Evolutionary conservation across 2,113 vertebrate species (phyloP).

Genomic region (Lycaon pictus): DNA sequence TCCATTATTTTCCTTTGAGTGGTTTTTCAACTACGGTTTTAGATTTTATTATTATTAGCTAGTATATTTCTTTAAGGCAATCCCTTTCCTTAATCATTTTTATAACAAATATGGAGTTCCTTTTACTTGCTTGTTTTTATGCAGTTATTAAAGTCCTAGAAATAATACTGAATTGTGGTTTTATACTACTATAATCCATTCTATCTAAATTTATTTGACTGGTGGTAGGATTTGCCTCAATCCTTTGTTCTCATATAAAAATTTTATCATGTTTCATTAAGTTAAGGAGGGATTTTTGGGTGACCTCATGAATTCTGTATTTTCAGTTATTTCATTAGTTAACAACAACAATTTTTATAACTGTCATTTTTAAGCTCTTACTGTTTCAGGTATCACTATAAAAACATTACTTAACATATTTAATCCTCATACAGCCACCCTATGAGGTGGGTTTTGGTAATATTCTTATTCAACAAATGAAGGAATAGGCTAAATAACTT

Average conservation of each 20-base stretch:
- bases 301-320: background rate
- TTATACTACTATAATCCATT: background rate
- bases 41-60: slow-evolving; percentile 66
- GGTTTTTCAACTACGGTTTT: slow-evolving; percentile 53
- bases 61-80: background rate
- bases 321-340: slow-evolving; percentile 6
- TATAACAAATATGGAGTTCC: background rate
- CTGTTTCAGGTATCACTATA: background rate
- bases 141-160: background rate
- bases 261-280: background rate
- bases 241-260: background rate
- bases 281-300: background rate
- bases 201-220: background rate
- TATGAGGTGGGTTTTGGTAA: background rate
- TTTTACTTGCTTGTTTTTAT: slow-evolving; percentile 30
- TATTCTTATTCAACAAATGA: background rate
- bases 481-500: background rate
- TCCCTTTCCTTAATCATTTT: slow-evolving; percentile 51
- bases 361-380: background rate
- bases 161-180: background rate
- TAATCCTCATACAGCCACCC: background rate
- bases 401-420: background rate
- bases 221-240: background rate
- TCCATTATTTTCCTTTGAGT: slow-evolving; percentile 49
- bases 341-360: background rate